Base-by-base conservation (phyloP, 2,797 vertebrate genomes). In the Mastacembelus armatus region DNA sequence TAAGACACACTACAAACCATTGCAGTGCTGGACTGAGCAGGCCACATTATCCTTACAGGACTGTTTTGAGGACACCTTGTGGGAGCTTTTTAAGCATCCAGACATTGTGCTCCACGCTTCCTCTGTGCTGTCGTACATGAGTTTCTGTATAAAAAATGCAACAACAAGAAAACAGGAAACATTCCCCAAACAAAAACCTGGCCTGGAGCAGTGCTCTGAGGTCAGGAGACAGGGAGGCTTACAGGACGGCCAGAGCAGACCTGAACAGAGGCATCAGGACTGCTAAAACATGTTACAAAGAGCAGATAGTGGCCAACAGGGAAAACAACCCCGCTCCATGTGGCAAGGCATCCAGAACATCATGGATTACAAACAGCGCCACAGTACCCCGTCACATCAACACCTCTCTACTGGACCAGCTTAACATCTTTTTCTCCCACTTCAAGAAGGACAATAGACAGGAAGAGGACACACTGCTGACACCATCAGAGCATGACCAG, bases 181-280 rank as follows among this genome's bases (percentile, higher is more conserved):
- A 16, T 15, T 26, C 4, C 22, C 44, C 4, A n/a, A 39, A n/a
- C 15, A 36, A 22, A 74, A 81, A n/a, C 36, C 36, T 14, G 36
- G 36, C 36, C 2, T 39, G 12, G 36, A 12, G 39, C 15, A 39
- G 1, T 39, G 36, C 36, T 39, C 36, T 39, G 3, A 7, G 36
- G 10, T 7, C 36, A 39, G 16, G 15, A 2, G 36, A 39, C 12
- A 39, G 36, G 15, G 36, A 39, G 10, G 36, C 12, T 36, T 15
- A 39, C 10, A 15, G 36, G 12, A 39, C 3, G 2, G 12, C 36
- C 16, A 39, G n/a, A n/a, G n/a, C n/a, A n/a, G n/a, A n/a, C 35
- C 35, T 36, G 35, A 36, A 14, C 12, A 39, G 15, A 39, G 36
- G 15, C 42, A 43, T 18, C 18, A 43, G 43, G 10, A 42, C 18